Base-by-base conservation (phyloP, 2,113 vertebrate species). In the Epinephelus cyanopodus region DNA sequence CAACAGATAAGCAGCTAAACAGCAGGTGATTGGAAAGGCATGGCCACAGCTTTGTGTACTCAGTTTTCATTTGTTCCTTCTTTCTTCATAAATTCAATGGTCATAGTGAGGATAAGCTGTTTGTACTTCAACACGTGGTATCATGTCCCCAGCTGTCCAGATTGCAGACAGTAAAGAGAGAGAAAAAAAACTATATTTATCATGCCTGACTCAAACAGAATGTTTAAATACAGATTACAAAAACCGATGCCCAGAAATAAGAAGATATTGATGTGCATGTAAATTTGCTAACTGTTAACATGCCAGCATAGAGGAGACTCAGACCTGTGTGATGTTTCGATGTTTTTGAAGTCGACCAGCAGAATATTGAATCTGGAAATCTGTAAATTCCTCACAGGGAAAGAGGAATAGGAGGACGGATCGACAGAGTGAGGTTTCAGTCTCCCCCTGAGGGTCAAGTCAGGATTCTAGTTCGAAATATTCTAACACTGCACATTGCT, bases 381-480 rank as follows among this genome's bases (percentile, higher is more conserved):
- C 74, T 42, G 50, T 72, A 86, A 71, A 78, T 77, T 61, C 45
- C 67, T 87, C 69, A 65, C 25, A 61, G 75, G 77, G 72, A 81
- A 56, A 73, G 61, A 67, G 63, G 70, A 63, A 69, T 53, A 50
- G 77, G 45, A 64, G 53, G 18, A 37, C 61, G 60, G 57, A 25
- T 6, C 54, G 79, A 60, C 27, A 63, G 77, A 73, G 74, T 52
- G 66, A 67, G 83, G 52, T 79, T 85, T 83, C 74, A 81, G 19
- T 81, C 67, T 56, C 73, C 74, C 85, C 86, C 74, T 45, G n/a
- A 87, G 88, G 85, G 84, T 88, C 76, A 78, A 84, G 61, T 83
- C 79, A 85, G 74, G 83, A 90, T 78, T 87, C 76, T 42, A 77
- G 61, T 45, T 77, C 76, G 72, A 90, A 91, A 91, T 89, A 87